Conservation (phyloP, 2,113 vertebrate genomes). For the Anoura caudifer region DNA sequence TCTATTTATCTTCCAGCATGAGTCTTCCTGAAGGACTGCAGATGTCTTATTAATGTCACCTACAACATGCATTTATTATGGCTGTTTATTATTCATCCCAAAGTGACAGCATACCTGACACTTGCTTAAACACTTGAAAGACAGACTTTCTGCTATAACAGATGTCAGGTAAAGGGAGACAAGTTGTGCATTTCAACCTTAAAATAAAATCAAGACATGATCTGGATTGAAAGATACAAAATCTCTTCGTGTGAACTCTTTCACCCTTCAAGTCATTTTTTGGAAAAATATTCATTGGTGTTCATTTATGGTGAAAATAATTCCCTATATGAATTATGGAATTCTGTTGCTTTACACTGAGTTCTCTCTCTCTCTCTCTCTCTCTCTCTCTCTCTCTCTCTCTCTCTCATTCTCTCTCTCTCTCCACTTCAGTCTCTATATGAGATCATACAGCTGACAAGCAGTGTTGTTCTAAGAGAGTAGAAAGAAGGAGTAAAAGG, state of each 20-base stretch:
- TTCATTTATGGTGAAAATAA: background rate
- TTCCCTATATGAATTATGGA: background rate
- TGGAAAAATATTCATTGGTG: background rate
- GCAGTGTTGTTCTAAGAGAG: background rate
- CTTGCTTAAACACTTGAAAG: slow-evolving; percentile 33
- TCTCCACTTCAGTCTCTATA: background rate
- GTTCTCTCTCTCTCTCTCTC: background rate
- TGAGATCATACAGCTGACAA: background rate
- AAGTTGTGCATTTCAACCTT: background rate
- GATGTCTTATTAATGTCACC: slow-evolving; percentile 57
- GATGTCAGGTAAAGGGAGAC: background rate
- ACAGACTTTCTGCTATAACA: background rate
- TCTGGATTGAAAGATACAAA: background rate
- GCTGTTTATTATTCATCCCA: slow-evolving; percentile 43
- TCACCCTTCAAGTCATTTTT: background rate
- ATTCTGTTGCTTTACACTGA: background rate
- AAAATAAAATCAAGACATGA: background rate
- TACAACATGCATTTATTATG: slow-evolving; percentile 35
- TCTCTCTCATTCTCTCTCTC: background rate
- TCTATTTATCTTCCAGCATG: slow-evolving; percentile 37
- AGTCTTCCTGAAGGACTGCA: slow-evolving; percentile 35
- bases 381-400: background rate
- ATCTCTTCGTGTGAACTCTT: background rate
- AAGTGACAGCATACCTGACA: slow-evolving; percentile 22
- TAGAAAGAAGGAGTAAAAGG: background rate